Conservation (phyloP, 1,140 invertebrate genomes). For the Diachasma alloeum region DNA sequence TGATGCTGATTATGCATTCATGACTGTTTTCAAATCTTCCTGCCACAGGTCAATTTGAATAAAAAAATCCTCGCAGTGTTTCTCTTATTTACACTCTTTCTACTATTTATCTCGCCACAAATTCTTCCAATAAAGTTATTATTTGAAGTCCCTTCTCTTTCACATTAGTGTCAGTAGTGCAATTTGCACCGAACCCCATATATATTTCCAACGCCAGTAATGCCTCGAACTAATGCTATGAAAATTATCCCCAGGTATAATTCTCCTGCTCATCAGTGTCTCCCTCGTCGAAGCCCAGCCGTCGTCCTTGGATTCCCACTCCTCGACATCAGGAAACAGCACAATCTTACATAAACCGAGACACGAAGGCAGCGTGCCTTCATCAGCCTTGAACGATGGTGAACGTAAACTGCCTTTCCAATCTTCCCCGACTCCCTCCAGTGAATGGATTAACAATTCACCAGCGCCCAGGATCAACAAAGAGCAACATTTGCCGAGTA, state of each 20-base stretch:
- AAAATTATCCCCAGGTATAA: slow-evolving; percentile 39
- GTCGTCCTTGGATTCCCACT: slow-evolving; percentile 9
- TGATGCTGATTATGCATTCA: too few relatives aligned
- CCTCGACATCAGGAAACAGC: not conserved
- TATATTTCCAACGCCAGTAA: too few relatives aligned
- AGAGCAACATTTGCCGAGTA: not conserved
- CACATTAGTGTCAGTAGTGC: too few relatives aligned
- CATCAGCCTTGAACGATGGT: slow-evolving; percentile 17
- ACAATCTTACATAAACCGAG: slow-evolving; percentile 34
- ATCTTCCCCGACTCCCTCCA: not conserved
- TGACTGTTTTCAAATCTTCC: too few relatives aligned
- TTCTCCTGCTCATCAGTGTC: slow-evolving; percentile 41
- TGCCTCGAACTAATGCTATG: not conserved
- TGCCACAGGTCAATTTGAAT: too few relatives aligned
- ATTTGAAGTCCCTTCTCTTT: too few relatives aligned
- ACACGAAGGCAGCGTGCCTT: slow-evolving; percentile 23
- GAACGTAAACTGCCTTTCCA: slow-evolving; percentile 27
- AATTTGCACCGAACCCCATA: too few relatives aligned
- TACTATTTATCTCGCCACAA: too few relatives aligned
- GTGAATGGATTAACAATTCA: not conserved
- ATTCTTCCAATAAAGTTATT: too few relatives aligned
- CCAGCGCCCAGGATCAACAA: not conserved
- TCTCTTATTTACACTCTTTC: too few relatives aligned
- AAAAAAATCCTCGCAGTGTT: too few relatives aligned
- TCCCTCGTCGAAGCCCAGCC: slow-evolving; percentile 23